Base-by-base conservation (phyloP, 2,113 vertebrate species). In the Struthidea cinerea region DNA sequence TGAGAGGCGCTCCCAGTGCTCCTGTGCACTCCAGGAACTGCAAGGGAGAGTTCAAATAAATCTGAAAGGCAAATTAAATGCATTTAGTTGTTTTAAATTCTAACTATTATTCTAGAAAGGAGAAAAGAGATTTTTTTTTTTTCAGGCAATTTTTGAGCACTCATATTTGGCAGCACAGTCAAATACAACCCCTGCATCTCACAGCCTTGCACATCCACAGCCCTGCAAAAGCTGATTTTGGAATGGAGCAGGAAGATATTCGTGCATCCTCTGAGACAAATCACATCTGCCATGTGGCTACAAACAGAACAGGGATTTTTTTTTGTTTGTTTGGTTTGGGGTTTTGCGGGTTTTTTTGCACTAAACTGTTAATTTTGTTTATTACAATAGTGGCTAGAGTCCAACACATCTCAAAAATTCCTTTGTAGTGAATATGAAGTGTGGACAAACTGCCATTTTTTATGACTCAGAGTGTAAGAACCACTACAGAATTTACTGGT, bases 1-100 rank as follows among this genome's bases (percentile, higher is more conserved):
- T 4, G 0, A 4, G 0, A 1, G 19, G 3, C 18, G 39, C 37
- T 71, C 42, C 79, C 12, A 8, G 8, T 33, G 57, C 74, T 64
- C 39, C 87, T 76, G 17, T 1, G 13, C 24, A 11, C 57, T 33
- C n/a, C 7, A 4, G 46, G 15, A 67, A 7, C 49, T 28, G 24
- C 1, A 21, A 46, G 19, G 32, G 28, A 77, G 22, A 37, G 12
- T 1, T 16, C 44, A 33, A 52, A 63, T 18, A 33, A 39, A 80
- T 44, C 14, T 20, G 39, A 33, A 50, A 87, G 32, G 5, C 8
- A 44, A 65, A 23, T 11, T 9, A 50, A 42, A 76, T 23, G 30
- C 2, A 13, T 42, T 42, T 20, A 11, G 33, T 32, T 37, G 9
- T 32, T 32, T 73, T 26, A 46, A 68, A 74, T 23, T 74, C 21